These are phyloP conservation scores for Timema podura DNA, from an alignment of 2,888 invertebrate species.

Conservation along the genomic window DNA sequence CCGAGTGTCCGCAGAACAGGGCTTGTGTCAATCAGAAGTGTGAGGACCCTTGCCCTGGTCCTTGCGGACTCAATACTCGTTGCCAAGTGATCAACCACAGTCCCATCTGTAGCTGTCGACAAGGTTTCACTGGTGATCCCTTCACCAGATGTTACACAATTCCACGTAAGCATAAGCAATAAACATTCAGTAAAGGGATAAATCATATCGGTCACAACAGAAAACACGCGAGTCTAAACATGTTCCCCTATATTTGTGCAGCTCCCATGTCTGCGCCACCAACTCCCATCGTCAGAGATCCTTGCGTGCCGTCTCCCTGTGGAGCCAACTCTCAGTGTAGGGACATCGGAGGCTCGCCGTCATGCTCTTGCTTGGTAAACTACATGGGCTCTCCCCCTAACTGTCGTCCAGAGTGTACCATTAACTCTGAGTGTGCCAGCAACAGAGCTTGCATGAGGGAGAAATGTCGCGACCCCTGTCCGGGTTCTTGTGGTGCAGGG, in stretches of 20 bases:
- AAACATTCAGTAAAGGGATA: no score
- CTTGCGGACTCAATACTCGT: constrained; percentile 68
- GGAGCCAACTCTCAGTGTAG: constrained; percentile 60
- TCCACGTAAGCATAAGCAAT: constrained; percentile 36
- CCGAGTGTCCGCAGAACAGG: constrained; percentile 66
- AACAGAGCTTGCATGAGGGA: constrained; percentile 68
- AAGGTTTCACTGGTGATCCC: constrained; percentile 69
- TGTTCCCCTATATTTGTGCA: no score
- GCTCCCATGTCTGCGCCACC: constrained; percentile 31
- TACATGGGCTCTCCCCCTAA: constrained; percentile 48
- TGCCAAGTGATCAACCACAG: constrained; percentile 73
- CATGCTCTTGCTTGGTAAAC: constrained; percentile 43
- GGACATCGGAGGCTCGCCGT: constrained; percentile 34
- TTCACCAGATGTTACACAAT: constrained; percentile 65
- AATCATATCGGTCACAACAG: no score
- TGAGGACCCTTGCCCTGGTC: constrained; percentile 66
- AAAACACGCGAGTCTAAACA: no score
- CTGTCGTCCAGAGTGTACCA: constrained; percentile 67
- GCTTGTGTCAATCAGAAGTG: constrained; percentile 75
- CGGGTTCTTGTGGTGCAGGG: constrained; percentile 68
- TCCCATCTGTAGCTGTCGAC: constrained; percentile 70
- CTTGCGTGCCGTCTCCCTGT: constrained; percentile 50
- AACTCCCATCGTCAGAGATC: constrained; percentile 41
- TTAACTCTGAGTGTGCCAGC: constrained; percentile 68
- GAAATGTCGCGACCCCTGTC: constrained; percentile 72